Percentiles rank a stretch among this genome's conserved stretches.
phyloP scores from a whole-genome alignment of 1,140 invertebrate genomes.

The Trissolcus basalis region DNA sequence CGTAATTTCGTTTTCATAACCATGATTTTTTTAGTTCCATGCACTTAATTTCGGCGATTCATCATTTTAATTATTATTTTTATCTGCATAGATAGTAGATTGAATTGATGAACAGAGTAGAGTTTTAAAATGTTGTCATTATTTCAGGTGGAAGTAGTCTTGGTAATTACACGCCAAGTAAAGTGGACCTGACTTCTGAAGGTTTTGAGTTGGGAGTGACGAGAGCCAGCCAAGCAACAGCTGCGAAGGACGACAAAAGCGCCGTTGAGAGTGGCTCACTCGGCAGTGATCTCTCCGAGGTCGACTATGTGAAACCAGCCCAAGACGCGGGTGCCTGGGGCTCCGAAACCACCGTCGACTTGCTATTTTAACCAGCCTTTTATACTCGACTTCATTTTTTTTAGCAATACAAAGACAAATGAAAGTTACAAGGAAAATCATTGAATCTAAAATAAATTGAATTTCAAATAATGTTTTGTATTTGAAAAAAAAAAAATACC shows the following conservation, averaged over 20 bases:
- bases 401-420: constrained; percentile 2
- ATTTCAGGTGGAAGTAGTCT: constrained; percentile 73
- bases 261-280: constrained; percentile 45
- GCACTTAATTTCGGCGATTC: neutral
- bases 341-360: constrained; percentile 80
- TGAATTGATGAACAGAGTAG: neutral
- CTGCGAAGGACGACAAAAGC: constrained; percentile 50
- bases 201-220: constrained; percentile 82
- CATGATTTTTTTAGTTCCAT: constrained; percentile 21
- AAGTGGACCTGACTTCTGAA: constrained; percentile 77
- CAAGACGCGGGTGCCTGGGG: constrained; percentile 80
- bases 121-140: constrained; percentile 4
- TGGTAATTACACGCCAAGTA: constrained; percentile 80
- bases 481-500: too few species aligned
- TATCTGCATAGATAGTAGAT: too few species aligned
- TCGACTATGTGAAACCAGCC: constrained; percentile 79
- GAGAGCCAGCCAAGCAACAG: constrained; percentile 66
- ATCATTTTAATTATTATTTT: constrained; percentile 4
- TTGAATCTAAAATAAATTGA: too few species aligned
- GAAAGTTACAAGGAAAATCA: constrained; percentile 15
- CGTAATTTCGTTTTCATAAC: constrained; percentile 22
- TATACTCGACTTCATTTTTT: constrained; percentile 43
- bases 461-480: too few species aligned
- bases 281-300: constrained; percentile 42
- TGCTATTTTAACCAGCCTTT: constrained; percentile 76